Base-by-base conservation (phyloP, 2,797 vertebrate species). In the Sarcophilus harrisii region DNA sequence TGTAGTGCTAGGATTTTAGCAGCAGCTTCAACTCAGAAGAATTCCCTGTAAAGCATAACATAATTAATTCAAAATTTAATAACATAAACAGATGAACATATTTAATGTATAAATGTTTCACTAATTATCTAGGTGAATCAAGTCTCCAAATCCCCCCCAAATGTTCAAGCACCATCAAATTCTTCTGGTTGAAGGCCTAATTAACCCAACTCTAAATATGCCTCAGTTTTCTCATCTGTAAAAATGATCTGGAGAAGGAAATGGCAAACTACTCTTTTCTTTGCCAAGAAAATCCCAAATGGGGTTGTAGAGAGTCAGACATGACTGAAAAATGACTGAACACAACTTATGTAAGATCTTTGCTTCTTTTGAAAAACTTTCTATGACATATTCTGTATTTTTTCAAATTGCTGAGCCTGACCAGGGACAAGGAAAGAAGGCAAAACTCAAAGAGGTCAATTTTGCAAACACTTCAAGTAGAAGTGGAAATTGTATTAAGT, bases 21-120 rank as follows among this genome's bases (percentile, higher is more conserved):
- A 45, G 66, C 18, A 13, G 81, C 9, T 45, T 81, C 18, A 60
- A 95, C 95, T 97, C 54, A 93, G 93, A 93, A 92, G 92, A 66
- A 90, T 4, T 13, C 95, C 93, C 73, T 94, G 73, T 94, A 95
- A 90, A 59, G 96, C 92, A 90, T 0, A 24, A 92, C 66, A 49
- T 38, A 93, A 92, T 94, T 21, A 0, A 30, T 13, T 10, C 0
- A 87, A 97, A 95, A 95, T 57, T 4, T 57, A 93, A 87, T 54
- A 55, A 94, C n/a, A 94, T 87, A 49, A 94, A 92, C 55, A 95
- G 57, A 2, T 94, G 91, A 94, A 58, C 81, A 45, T 73, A 62
- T 81, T 92, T 87, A 87, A 89, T 3, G 90, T 91, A 10, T 73
- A 57, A 81, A 4, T 66, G 13, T 91, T 95, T 93, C 95, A 58